Evolutionary conservation across 2,888 invertebrate genomes (phyloP).

Genomic region (Allophyes oxyacanthae): DNA sequence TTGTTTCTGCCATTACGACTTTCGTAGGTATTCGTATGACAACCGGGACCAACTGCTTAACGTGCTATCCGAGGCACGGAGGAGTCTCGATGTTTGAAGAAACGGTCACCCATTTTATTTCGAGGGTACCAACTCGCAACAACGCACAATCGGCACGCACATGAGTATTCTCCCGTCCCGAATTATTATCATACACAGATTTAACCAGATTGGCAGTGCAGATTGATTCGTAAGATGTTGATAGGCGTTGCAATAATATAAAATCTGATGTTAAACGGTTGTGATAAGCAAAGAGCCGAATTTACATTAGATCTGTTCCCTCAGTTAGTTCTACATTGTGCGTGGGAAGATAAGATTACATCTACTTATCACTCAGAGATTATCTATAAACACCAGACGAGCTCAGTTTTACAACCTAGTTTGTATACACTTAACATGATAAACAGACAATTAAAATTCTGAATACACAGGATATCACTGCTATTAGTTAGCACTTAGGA

Average conservation of each 20-base stretch:
- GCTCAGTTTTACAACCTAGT: constrained; percentile 24
- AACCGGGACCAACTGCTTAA: too few relatives aligned
- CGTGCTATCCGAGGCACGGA: too few relatives aligned
- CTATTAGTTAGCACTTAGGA: constrained; percentile 37
- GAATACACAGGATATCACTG: constrained; percentile 32
- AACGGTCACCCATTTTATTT: too few relatives aligned
- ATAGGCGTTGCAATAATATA: too few relatives aligned
- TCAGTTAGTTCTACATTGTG: constrained; percentile 3
- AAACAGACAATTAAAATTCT: constrained; percentile 41
- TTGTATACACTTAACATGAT: constrained; percentile 17
- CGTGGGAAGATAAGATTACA: constrained; percentile 46
- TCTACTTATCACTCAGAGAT: constrained; percentile 25
- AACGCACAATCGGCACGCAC: too few relatives aligned
- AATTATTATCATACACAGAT: too few relatives aligned
- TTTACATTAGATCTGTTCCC: constrained; percentile 8
- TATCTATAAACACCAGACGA: constrained; percentile 44
- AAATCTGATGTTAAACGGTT: not conserved
- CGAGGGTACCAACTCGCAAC: too few relatives aligned
- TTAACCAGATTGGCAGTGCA: not conserved
- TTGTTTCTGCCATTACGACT: too few relatives aligned
- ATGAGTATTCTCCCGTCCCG: too few relatives aligned
- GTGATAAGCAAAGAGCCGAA: not conserved
- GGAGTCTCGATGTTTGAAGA: too few relatives aligned
- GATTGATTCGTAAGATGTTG: too few relatives aligned
- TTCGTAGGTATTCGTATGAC: too few relatives aligned